Evolutionary conservation across 2,113 vertebrate species (phyloP).

Genomic region (Pipa parva): DNA sequence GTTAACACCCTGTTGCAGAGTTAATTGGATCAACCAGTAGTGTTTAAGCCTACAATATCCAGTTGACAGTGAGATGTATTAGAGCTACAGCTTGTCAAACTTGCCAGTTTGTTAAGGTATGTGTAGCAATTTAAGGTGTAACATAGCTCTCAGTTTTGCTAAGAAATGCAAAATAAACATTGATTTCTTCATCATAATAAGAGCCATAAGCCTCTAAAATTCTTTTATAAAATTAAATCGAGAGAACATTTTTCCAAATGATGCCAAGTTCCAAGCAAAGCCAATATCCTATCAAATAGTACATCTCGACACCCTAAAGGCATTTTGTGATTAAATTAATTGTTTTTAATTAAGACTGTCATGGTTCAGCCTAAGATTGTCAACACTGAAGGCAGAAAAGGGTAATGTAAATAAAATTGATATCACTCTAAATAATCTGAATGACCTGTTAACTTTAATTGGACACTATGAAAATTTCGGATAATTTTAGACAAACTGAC

Average conservation of each 20-base stretch:
- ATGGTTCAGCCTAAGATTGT: slow-evolving; percentile 16
- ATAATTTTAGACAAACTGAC: neutral
- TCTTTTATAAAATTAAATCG: too few species aligned
- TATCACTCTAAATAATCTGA: slow-evolving; percentile 22
- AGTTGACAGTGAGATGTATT: too few species aligned
- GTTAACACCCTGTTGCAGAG: too few species aligned
- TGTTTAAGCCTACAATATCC: too few species aligned
- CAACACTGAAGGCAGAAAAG: neutral
- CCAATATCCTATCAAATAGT: slow-evolving; percentile 23
- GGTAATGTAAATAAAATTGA: slow-evolving; percentile 29
- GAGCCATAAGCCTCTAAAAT: too few species aligned
- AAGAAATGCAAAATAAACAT: slow-evolving; percentile 9
- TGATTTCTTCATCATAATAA: neutral
- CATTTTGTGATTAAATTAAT: slow-evolving; percentile 32
- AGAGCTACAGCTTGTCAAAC: too few species aligned
- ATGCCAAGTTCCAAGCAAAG: slow-evolving; percentile 22
- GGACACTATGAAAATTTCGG: slow-evolving; percentile 3
- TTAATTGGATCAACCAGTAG: too few species aligned
- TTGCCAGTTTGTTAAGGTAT: neutral
- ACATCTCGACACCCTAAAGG: slow-evolving; percentile 33
- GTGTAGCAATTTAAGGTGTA: neutral
- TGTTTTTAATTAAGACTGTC: slow-evolving; percentile 30
- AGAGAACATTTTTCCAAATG: neutral
- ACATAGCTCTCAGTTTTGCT: neutral
- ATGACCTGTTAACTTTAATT: slow-evolving; percentile 8